Conservation (phyloP, 2,888 invertebrate species). For the Drosophila tripunctata region DNA sequence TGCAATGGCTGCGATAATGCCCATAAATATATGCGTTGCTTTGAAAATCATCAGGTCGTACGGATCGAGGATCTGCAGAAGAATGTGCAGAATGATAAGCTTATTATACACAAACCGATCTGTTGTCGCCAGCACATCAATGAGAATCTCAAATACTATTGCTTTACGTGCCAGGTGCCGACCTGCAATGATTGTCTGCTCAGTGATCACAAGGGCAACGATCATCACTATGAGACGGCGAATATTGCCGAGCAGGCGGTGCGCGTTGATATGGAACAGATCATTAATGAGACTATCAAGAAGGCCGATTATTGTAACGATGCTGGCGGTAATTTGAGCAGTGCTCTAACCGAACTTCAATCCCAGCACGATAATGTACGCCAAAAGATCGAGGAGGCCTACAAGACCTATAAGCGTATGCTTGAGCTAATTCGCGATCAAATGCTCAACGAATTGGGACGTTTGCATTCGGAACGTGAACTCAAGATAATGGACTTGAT, state of each 20-base stretch:
- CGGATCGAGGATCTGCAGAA: conserved; percentile 93
- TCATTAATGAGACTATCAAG: conserved; percentile 90
- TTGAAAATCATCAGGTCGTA: conserved; percentile 96
- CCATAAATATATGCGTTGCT: conserved; percentile 98
- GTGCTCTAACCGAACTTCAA: conserved; percentile 93
- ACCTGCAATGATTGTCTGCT: conserved; percentile 95
- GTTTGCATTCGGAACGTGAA: conserved; percentile 92
- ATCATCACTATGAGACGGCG: conserved; percentile 93
- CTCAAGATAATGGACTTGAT: conserved; percentile 95
- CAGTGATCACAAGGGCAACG: conserved; percentile 91
- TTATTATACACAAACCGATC: conserved; percentile 95
- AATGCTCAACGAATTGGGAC: conserved; percentile 89
- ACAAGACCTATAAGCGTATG: conserved; percentile 91
- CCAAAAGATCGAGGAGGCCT: conserved; percentile 92
- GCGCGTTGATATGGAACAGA: conserved; percentile 90
- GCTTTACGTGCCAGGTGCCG: conserved; percentile 93
- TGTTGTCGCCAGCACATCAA: conserved; percentile 92
- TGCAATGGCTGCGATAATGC: conserved; percentile 97
- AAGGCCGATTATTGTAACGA: conserved; percentile 90
- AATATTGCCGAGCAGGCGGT: conserved; percentile 91
- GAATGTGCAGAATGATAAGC: conserved; percentile 87
- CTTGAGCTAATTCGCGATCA: conserved; percentile 92
- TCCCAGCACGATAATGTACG: conserved; percentile 94
- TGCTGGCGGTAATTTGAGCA: conserved; percentile 90
- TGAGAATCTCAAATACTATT: conserved; percentile 94